A percentile compares a stretch with the other conserved stretches of the same genome.
Conservation (phyloP, 2,888 invertebrate genomes). For the Calameuta idolon region DNA sequence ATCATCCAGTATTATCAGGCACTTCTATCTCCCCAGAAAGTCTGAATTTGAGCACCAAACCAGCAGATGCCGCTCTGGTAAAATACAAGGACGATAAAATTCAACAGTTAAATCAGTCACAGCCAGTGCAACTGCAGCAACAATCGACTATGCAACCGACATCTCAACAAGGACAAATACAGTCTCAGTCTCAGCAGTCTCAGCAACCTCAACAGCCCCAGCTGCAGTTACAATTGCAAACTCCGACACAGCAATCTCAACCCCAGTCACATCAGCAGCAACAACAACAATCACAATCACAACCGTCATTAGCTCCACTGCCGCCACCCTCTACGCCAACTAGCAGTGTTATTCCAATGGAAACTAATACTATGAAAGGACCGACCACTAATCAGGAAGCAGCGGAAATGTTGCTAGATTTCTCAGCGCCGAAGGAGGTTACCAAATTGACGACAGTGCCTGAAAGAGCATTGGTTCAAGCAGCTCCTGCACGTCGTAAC, state of each 20-base stretch:
- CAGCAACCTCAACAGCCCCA: neutral
- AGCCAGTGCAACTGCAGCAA: slow-evolving; percentile 1
- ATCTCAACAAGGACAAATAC: slow-evolving; percentile 56
- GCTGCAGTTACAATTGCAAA: neutral
- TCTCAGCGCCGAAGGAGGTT: slow-evolving; percentile 73
- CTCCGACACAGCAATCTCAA: neutral
- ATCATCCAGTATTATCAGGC: slow-evolving; percentile 46
- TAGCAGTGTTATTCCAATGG: neutral
- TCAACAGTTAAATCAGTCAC: slow-evolving; percentile 13
- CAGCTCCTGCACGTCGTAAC: slow-evolving; percentile 62
- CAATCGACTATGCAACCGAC: slow-evolving; percentile 66
- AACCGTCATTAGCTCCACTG: slow-evolving; percentile 18
- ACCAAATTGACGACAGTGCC: slow-evolving; percentile 67
- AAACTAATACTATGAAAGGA: slow-evolving; percentile 11
- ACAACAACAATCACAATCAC: neutral
- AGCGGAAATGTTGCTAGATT: slow-evolving; percentile 76
- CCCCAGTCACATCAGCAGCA: neutral
- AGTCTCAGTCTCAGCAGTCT: neutral
- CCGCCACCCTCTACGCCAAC: slow-evolving; percentile 8
- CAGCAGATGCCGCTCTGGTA: slow-evolving; percentile 63
- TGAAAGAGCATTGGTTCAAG: slow-evolving; percentile 71
- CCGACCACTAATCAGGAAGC: slow-evolving; percentile 70
- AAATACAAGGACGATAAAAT: slow-evolving; percentile 54
- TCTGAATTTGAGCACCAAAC: slow-evolving; percentile 67
- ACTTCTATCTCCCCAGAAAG: slow-evolving; percentile 54